Conservation (phyloP, 2,888 invertebrate species). For the Ormyrus labotus region DNA sequence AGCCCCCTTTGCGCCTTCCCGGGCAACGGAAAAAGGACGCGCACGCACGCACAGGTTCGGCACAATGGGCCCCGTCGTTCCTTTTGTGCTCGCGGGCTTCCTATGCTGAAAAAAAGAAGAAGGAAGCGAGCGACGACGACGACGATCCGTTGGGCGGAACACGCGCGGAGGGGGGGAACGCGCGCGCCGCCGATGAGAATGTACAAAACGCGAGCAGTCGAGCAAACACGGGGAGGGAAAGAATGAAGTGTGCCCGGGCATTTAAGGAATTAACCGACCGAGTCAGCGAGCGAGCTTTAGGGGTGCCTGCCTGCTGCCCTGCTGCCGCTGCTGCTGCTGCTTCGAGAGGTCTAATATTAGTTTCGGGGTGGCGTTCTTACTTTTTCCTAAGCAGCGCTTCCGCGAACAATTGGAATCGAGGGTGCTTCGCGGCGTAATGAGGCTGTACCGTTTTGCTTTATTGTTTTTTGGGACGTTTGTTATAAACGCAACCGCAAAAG, state of each 20-base stretch:
- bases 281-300: constrained; percentile 13
- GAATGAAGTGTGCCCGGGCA: constrained; percentile 25
- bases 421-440: too few species aligned
- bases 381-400: not conserved
- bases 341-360: not conserved
- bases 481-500: too few species aligned
- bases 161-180: not conserved
- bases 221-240: not conserved
- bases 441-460: too few species aligned
- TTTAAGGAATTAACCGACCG: constrained; percentile 46
- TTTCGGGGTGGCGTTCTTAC: not conserved
- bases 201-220: too few species aligned
- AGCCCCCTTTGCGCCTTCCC: too few species aligned
- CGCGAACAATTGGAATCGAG: not conserved
- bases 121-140: not conserved
- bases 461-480: too few species aligned
- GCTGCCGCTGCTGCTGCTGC: too few species aligned
- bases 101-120: not conserved
- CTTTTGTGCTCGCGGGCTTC: not conserved
- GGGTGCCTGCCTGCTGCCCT: too few species aligned
- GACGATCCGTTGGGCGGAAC: too few species aligned
- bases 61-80: not conserved
- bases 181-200: not conserved
- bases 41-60: too few species aligned
- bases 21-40: too few species aligned